Base-by-base conservation (phyloP, 2,888 invertebrate genomes). In the Pimpla rufipes region DNA sequence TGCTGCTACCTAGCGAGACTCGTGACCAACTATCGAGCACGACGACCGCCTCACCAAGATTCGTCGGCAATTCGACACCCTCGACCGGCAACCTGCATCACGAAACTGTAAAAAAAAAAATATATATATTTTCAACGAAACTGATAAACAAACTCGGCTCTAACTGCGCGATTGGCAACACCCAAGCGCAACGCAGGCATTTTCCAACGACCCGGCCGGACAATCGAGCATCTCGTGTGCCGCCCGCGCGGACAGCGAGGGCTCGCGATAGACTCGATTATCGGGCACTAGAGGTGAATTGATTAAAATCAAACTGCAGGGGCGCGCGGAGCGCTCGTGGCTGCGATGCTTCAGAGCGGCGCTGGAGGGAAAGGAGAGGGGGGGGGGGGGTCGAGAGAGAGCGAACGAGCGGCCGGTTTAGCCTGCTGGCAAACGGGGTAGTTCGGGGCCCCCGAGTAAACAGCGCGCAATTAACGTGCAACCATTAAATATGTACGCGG, bases 391-490 rank as follows among this genome's bases (percentile, higher is more conserved):
- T 79, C 85, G 83, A 83, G 83, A 64, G 76, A 66, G 83, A 83
- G 83, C 68, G 76, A 66, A 80, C 59, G 67, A 74, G 74, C 29
- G 62, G 57, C 67, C 66, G 79, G 79, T 75, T 79, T 77, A 67
- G 73, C 29, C 73, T 85, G 83, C 79, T 84, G 74, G 77, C 84
- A 2, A 79, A 81, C 35, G 71, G 86, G 82, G 89, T 87, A 86
- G 88, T 87, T 83, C 86, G 87, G 87, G 88, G 87, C 89, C 29
- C 29, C 29, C 88, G 91, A 90, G 90, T 89, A 92, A 92, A 92
- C 91, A 92, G 89, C 85, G 89, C 89, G 90, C 91, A 92, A 92
- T 92, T 92, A 92, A 92, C 92, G 91, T 89, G 88, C 89, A 87
- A 89, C 90, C 89, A 91, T 92, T 91, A 91, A 92, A 91, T 91